Base-by-base conservation (phyloP, 2,113 vertebrate species). In the Paradoxurus hermaphroditus region DNA sequence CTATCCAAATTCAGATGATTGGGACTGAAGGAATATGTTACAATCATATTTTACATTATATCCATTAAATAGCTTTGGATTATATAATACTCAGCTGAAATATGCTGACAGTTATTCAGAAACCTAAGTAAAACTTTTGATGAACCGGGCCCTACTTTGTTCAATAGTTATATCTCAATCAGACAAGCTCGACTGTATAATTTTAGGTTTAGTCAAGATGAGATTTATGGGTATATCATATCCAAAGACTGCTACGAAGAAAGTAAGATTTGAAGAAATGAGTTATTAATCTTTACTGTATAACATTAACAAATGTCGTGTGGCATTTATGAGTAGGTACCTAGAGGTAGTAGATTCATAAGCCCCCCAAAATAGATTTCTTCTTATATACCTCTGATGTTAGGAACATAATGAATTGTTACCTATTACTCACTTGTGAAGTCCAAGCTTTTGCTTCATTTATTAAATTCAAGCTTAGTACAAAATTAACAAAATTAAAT, bases 111-210 rank as follows among this genome's bases (percentile, higher is more conserved):
- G 82, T 93, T 98, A 95, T 95, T 97, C 97, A 96, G 85, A 97
- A 97, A 86, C 41, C 90, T 85, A 93, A 94, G 97, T 90, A 92
- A 98, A 98, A 98, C 98, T 98, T 98, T 98, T 97, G 97, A 97
- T 97, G 97, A 97, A 97, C 97, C 19, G 10, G 39, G 94, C 75
- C 41, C 62, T 95, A 96, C 94, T 97, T 97, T 96, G 90, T 88
- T 97, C 95, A 89, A 82, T 94, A 96, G 95, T 97, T 97, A 97
- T 88, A 96, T 97, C 98, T 98, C 95, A 97, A 97, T 98, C 98
- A 98, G 97, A 98, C 90, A 96, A 97, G 92, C 95, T 95, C 7
- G 62, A 97, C 95, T 92, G 86, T 97, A 83, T 98, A 97, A 97
- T 98, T 97, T 98, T 98, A 96, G 97, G 94, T 96, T 97, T 98